These are phyloP conservation scores for Spea multiplicata DNA, from an alignment of 2,113 vertebrate genomes.

Conservation along the genomic window DNA sequence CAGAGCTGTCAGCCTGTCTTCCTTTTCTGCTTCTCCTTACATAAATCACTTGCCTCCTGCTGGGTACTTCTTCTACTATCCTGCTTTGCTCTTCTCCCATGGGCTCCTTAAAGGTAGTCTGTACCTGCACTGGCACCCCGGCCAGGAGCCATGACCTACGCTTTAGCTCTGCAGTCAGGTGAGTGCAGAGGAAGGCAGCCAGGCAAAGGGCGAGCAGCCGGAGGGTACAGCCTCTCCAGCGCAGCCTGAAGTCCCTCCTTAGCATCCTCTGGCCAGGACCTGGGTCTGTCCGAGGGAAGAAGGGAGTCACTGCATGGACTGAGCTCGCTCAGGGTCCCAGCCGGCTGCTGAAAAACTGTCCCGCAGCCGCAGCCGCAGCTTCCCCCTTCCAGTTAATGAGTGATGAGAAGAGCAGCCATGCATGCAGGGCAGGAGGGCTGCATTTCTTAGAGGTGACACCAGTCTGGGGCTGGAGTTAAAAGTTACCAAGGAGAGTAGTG, in stretches of 20 bases:
- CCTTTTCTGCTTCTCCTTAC: conserved; percentile 52
- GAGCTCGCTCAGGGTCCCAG: background rate
- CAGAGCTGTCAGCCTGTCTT: background rate
- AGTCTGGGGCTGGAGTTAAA: conserved; percentile 1
- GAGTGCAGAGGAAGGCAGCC: conserved; percentile 60
- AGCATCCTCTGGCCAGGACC: conserved; percentile 48
- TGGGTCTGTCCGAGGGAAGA: background rate
- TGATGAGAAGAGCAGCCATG: background rate
- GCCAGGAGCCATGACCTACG: conserved; percentile 33
- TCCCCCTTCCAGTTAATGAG: background rate
- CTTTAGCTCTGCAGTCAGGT: conserved; percentile 54
- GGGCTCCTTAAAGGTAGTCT: background rate
- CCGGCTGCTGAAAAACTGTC: background rate
- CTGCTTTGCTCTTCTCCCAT: conserved; percentile 16
- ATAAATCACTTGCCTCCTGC: conserved; percentile 66
- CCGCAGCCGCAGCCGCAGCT: background rate
- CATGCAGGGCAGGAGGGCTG: background rate
- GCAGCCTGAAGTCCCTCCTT: conserved; percentile 53
- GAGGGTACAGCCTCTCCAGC: conserved; percentile 48
- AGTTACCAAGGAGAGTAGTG: background rate
- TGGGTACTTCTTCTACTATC: conserved; percentile 25
- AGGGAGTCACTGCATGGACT: background rate
- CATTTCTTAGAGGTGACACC: conserved; percentile 15
- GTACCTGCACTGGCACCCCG: background rate
- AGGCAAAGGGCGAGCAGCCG: conserved; percentile 60